Conservation (phyloP, 2,888 invertebrate species). For the Osedax frankpressi region DNA sequence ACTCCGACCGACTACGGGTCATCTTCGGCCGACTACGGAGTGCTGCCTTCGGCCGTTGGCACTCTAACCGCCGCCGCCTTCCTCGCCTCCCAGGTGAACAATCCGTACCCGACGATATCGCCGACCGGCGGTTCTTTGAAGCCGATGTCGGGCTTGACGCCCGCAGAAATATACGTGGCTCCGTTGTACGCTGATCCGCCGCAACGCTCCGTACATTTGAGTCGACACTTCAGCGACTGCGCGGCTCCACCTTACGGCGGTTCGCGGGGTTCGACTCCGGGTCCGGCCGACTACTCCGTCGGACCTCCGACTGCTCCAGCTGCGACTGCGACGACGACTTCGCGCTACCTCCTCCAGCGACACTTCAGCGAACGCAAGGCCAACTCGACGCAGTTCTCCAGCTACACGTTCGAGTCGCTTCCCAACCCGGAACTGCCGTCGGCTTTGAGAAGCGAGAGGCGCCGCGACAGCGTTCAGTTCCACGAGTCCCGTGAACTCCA, state of each 20-base stretch:
- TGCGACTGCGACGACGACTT: not conserved
- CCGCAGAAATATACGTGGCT: too few species aligned
- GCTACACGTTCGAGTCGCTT: too few species aligned
- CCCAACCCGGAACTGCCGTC: too few species aligned
- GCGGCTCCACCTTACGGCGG: not conserved
- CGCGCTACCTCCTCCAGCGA: not conserved
- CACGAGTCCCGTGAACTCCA: too few species aligned
- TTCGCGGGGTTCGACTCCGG: not conserved
- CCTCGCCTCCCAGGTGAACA: not conserved
- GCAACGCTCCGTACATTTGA: not conserved
- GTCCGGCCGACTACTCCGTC: too few species aligned
- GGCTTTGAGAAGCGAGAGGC: too few species aligned
- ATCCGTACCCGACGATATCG: not conserved
- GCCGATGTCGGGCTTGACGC: not conserved
- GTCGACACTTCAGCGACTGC: not conserved
- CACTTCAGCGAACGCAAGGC: not conserved
- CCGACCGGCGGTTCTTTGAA: not conserved
- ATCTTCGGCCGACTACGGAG: too few species aligned
- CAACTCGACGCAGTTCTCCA: too few species aligned
- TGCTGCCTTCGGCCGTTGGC: too few species aligned
- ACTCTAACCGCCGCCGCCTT: not conserved
- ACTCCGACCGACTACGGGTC: too few species aligned
- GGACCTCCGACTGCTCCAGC: not conserved
- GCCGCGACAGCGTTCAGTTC: too few species aligned
- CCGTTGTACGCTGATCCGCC: too few species aligned